Base-by-base conservation (phyloP, 1,140 invertebrate species). In the Drosophila micromelanica region DNA sequence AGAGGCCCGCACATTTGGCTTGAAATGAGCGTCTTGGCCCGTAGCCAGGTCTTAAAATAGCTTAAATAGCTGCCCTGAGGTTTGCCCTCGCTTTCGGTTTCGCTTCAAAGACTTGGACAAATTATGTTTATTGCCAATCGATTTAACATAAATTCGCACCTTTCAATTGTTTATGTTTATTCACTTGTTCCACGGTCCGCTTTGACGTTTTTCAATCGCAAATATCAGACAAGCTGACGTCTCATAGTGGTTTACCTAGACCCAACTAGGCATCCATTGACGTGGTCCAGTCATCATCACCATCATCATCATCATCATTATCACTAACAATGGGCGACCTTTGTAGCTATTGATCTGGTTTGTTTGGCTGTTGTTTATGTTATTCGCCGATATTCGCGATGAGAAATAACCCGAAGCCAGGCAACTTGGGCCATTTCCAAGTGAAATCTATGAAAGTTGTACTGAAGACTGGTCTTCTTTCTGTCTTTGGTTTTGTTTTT, bases 391-490 rank as follows among this genome's bases (percentile, higher is more conserved):
- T 67, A 67, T 45, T 69, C 63, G 63, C 73, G 73, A 80, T 54
- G 60, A 74, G 78, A 81, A 75, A 59, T 63, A 45, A 51, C 57
- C 35, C 12, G 42, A 15, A 17, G 52, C 23, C 9, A 57, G 12
- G 13, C 38, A 57, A 55, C 73, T 87, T 89, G 84, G 85, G 60
- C 73, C 76, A 89, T 89, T 87, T 87, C 84, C 84, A 87, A 87
- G 84, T 87, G 84, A 87, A 87, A 87, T 87, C 84, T 90, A 89
- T 84, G 84, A 87, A 87, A 87, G 84, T 87, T 79, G 72, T 56
- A 57, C 49, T 48, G 37, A 38, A 0, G 38, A 52, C 46, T 51
- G 38, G 13, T 49, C 13, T 43, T 46, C 20, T 23, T 23, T 3
- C 3, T 23, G 2, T 23, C 3, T 2, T 23, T 23, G 17, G 27